These are phyloP conservation scores for Eriocheir sinensis DNA, from an alignment of 1,140 invertebrate species.

Conservation along the genomic window DNA sequence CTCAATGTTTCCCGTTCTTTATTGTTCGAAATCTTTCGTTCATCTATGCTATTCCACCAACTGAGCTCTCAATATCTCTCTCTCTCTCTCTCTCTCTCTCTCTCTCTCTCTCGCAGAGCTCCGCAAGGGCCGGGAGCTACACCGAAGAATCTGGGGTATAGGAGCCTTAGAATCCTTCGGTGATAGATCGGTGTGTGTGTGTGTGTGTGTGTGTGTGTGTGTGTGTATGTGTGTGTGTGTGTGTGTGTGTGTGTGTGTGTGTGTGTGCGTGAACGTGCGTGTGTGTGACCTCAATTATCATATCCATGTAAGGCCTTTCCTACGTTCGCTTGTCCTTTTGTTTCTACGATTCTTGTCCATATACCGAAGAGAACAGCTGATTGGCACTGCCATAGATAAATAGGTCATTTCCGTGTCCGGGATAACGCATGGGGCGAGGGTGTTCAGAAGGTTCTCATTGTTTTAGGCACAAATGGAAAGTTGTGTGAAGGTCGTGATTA, in stretches of 20 bases:
- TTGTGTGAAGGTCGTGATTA: no score
- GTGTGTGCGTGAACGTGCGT: conserved; percentile 34
- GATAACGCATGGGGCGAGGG: conserved; percentile 25
- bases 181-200: conserved; percentile 29
- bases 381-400: conserved; percentile 69
- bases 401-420: conserved; percentile 59
- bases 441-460: neutral
- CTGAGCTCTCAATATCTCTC: neutral
- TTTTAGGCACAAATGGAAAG: conserved; percentile 6
- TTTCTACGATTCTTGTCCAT: conserved; percentile 35
- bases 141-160: neutral
- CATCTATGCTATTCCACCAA: neutral
- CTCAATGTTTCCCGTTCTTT: neutral
- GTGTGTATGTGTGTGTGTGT: conserved; percentile 46
- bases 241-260: conserved; percentile 27
- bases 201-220: conserved; percentile 27
- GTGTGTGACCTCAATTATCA: conserved; percentile 36
- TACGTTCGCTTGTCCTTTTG: conserved; percentile 38
- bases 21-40: neutral
- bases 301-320: conserved; percentile 51
- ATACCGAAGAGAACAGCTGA: conserved; percentile 61
- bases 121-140: neutral
- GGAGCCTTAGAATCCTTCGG: neutral
- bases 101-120: conserved; percentile 38
- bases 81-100: conserved; percentile 43